Evolutionary conservation across 2,113 vertebrate species (phyloP).

Genomic region (Rhinogobius similis): DNA sequence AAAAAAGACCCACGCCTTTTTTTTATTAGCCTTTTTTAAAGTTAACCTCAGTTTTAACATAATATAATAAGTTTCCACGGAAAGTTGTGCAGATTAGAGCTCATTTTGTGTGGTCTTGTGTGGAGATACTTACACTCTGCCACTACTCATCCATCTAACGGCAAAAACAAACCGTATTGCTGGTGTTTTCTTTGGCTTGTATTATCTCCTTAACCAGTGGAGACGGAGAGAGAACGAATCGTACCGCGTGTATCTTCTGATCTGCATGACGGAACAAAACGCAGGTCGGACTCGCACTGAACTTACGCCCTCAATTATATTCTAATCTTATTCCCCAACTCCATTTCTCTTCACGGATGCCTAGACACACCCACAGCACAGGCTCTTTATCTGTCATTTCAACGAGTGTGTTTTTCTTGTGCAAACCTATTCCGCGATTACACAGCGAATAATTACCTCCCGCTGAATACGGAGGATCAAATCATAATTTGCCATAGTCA

Average conservation of each 20-base stretch:
- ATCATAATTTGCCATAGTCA: conserved; percentile 70
- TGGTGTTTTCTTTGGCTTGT: conserved; percentile 34
- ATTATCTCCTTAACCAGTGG: conserved; percentile 50
- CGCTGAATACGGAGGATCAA: conserved; percentile 68
- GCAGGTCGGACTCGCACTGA: conserved; percentile 35
- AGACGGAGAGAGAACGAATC: conserved; percentile 52
- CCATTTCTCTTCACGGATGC: conserved; percentile 60
- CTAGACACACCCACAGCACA: conserved; percentile 61
- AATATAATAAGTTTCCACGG: no score
- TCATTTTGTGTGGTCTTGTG: neutral
- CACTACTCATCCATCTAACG: neutral
- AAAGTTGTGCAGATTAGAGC: neutral
- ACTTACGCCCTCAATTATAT: conserved; percentile 54
- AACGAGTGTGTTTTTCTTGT: conserved; percentile 70
- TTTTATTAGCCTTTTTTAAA: no score
- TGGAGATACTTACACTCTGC: neutral
- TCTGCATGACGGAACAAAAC: conserved; percentile 34
- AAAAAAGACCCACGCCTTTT: no score
- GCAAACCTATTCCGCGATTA: conserved; percentile 83
- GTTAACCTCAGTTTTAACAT: no score
- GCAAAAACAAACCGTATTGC: neutral
- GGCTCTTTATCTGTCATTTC: conserved; percentile 59
- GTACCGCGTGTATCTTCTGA: conserved; percentile 49
- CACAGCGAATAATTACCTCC: conserved; percentile 83
- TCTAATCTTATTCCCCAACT: conserved; percentile 64